phyloP scores from a whole-genome alignment of 2,797 vertebrate genomes.

The Parotocinclus haroldoi region DNA sequence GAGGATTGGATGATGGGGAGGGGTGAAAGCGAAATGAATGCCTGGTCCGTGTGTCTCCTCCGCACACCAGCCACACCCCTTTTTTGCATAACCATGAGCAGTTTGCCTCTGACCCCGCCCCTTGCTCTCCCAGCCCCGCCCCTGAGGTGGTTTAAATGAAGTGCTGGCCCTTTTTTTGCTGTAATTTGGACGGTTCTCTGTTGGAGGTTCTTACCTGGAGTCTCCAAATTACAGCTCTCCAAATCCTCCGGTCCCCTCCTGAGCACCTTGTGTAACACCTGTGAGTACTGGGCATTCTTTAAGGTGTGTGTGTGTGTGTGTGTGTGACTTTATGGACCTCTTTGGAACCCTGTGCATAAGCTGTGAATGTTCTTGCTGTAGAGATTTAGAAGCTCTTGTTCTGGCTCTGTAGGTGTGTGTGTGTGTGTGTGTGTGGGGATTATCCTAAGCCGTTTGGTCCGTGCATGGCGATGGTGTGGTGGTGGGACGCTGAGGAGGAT shows the following conservation, averaged over 20 bases:
- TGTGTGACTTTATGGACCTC: too few relatives aligned
- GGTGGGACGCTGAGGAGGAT: too few relatives aligned
- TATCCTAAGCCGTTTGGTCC: too few relatives aligned
- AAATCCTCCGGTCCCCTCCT: slow-evolving; percentile 39
- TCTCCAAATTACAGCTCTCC: slow-evolving; percentile 62
- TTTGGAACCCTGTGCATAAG: background rate
- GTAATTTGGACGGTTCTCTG: slow-evolving; percentile 73
- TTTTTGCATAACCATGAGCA: background rate
- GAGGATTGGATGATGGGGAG: too few relatives aligned
- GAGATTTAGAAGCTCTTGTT: too few relatives aligned
- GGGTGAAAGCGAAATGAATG: too few relatives aligned
- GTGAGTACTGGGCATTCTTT: slow-evolving; percentile 60
- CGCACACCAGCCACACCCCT: background rate
- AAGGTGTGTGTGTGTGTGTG: too few relatives aligned
- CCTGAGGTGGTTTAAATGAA: slow-evolving; percentile 67
- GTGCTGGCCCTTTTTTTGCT: slow-evolving; percentile 47
- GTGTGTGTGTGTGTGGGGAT: too few relatives aligned
- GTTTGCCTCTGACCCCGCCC: background rate
- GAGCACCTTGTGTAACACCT: slow-evolving; percentile 36
- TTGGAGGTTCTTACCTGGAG: slow-evolving; percentile 68
- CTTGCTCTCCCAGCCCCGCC: slow-evolving; percentile 4
- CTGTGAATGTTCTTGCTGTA: too few relatives aligned
- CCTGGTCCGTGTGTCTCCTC: too few relatives aligned
- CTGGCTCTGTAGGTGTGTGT: too few relatives aligned
- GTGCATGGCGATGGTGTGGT: too few relatives aligned